These are phyloP conservation scores for Onychostruthus taczanowskii DNA, from an alignment of 2,113 vertebrate genomes.

Conservation along the genomic window DNA sequence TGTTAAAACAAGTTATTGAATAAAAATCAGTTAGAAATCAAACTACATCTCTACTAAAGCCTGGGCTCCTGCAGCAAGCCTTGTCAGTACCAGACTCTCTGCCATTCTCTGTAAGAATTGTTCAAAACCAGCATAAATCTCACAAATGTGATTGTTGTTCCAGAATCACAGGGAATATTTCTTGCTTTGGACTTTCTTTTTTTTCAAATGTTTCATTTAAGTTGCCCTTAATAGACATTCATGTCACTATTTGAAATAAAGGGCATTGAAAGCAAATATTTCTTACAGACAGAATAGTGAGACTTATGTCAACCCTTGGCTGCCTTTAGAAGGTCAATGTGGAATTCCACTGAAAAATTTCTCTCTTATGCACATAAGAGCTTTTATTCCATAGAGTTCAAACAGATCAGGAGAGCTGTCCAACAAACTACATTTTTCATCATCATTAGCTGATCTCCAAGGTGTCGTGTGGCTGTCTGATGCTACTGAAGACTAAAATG, in stretches of 20 bases:
- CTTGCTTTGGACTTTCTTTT: background rate
- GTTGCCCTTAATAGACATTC: background rate
- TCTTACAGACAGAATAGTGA: background rate
- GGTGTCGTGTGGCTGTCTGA: background rate
- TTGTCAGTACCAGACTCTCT: background rate
- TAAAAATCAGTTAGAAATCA: background rate
- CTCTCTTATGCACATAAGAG: background rate
- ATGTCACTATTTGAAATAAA: background rate
- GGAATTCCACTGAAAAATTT: background rate
- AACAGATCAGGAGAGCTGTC: background rate
- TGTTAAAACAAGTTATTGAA: background rate
- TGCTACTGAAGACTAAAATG: background rate
- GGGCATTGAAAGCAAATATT: background rate
- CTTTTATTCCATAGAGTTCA: background rate
- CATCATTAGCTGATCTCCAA: constrained; percentile 31
- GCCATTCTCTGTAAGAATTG: background rate
- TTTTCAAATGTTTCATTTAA: background rate
- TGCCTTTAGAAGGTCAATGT: background rate
- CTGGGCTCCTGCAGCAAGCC: background rate
- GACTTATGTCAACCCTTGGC: background rate
- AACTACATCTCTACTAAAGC: background rate
- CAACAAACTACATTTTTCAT: background rate
- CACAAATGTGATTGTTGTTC: background rate
- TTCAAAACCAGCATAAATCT: background rate
- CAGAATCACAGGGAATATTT: background rate